Evolutionary conservation across 2,888 invertebrate genomes (phyloP), one percentile per base, ranked within the genome.

Genomic region (Acleris sparsana): DNA sequence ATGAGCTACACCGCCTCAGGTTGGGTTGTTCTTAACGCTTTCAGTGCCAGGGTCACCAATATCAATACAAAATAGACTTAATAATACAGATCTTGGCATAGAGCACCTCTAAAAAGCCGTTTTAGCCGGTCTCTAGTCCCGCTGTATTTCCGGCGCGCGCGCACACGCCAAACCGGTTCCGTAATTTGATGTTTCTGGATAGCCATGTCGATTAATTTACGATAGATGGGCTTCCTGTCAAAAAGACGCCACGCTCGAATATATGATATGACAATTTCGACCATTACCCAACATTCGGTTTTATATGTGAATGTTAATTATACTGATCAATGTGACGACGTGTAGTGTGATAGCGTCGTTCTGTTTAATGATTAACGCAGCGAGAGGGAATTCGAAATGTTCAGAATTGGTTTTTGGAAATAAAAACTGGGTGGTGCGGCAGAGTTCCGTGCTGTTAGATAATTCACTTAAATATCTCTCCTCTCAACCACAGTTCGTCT

Each of bases 131-230:
- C 62, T 70, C 74, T 72, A 71, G 66, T 68, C 68, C 64, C 63
- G 60, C 71, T 63, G 73, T 70, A 76, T 79, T 77, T 78, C 79
- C 80, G 79, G 76, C 48, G 63, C 55, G 62, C 73, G 71, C 73
- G 89, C 89, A 88, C 89, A 89, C 86, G 90, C 89, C 87, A 86
- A 89, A 89, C 90, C 89, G 86, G 90, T 88, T 79, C 71, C 70
- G 75, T 78, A 80, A 79, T 82, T 85, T 80, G 80, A 81, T 82
- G 82, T 85, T 80, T 82, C 80, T 80, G 75, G 80, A 83, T 79
- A 83, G 76, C 76, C 80, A 80, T 78, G 80, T 82, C 83, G 80
- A 84, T 84, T 86, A 84, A 84, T 88, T 88, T 87, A 88, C 86
- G 83, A 75, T 72, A 80, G 82, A 83, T 82, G 76, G 77, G 80